phyloP scores from a whole-genome alignment of 64 coral and sea anemone species.

The Porites australiensis region DNA sequence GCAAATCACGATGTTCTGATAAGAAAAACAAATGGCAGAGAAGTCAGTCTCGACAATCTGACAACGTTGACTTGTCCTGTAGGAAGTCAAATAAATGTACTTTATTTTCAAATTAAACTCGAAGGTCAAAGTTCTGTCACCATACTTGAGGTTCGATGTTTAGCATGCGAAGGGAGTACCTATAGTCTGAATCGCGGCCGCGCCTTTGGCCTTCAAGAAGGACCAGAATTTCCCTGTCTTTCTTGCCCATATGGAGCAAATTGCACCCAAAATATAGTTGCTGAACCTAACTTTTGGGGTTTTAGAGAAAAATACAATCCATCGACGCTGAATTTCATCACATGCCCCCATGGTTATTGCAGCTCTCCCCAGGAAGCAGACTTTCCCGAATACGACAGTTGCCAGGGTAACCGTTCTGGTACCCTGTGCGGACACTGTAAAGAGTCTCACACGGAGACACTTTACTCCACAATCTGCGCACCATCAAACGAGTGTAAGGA shows the following conservation, averaged over 20 bases:
- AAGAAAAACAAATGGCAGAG: neutral
- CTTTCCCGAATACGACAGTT: constrained; percentile 44
- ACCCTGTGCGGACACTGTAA: constrained; percentile 71
- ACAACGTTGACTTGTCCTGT: neutral
- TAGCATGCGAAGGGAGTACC: constrained; percentile 15
- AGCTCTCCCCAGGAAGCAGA: neutral
- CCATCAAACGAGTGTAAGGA: constrained; percentile 51
- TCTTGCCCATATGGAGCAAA: constrained; percentile 73
- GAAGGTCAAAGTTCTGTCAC: neutral
- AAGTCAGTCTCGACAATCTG: neutral
- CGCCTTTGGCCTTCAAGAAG: neutral
- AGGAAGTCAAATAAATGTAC: neutral
- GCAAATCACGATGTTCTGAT: neutral
- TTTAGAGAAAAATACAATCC: constrained; percentile 26
- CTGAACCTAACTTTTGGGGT: constrained; percentile 35
- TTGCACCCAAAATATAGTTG: constrained; percentile 21
- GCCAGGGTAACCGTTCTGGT: constrained; percentile 62
- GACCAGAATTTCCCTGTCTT: constrained; percentile 25
- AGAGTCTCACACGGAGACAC: constrained; percentile 55
- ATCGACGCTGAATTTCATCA: constrained; percentile 46
- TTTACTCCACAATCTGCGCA: constrained; percentile 72
- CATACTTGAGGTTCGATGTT: constrained; percentile 30
- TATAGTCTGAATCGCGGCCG: neutral
- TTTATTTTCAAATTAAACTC: neutral
- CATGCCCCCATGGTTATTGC: constrained; percentile 71